phyloP scores from a whole-genome alignment of 2,888 invertebrate genomes.

The Macropis europaea region DNA sequence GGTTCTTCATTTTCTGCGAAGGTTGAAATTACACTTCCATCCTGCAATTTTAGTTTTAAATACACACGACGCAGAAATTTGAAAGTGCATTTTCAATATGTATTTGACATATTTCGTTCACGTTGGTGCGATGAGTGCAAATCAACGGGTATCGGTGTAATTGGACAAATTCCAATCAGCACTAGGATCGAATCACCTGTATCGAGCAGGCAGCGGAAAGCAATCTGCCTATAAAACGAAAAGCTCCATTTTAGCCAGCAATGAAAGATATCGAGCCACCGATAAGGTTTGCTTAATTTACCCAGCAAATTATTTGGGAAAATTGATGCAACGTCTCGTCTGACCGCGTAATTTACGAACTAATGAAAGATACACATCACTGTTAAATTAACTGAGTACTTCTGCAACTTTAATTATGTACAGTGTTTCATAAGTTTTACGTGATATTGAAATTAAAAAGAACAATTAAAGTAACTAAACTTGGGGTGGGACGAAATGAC shows the following conservation, averaged over 20 bases:
- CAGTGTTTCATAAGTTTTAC: too few relatives aligned
- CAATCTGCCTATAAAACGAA: constrained; percentile 40
- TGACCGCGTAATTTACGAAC: too few relatives aligned
- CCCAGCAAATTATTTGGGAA: constrained; percentile 15
- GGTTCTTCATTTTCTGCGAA: too few relatives aligned
- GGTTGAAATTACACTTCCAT: too few relatives aligned
- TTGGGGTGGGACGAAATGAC: too few relatives aligned
- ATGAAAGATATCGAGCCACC: constrained; percentile 17
- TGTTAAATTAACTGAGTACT: too few relatives aligned
- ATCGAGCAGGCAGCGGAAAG: constrained; percentile 22
- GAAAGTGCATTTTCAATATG: constrained; percentile 6
- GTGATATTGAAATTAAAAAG: too few relatives aligned
- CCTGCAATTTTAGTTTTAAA: too few relatives aligned
- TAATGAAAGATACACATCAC: too few relatives aligned
- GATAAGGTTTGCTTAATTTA: constrained; percentile 19
- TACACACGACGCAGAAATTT: background rate
- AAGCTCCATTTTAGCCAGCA: constrained; percentile 32
- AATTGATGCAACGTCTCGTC: too few relatives aligned
- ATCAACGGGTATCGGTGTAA: constrained; percentile 31
- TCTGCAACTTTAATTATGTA: too few relatives aligned
- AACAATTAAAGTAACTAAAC: too few relatives aligned
- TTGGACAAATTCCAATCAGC: constrained; percentile 48
- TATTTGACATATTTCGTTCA: constrained; percentile 3
- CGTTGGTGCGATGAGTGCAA: background rate
- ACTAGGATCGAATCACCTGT: constrained; percentile 33